Evolutionary conservation across 1,140 invertebrate species (phyloP), one percentile per base, ranked within the genome.

Genomic region (Magallana ariakensis): DNA sequence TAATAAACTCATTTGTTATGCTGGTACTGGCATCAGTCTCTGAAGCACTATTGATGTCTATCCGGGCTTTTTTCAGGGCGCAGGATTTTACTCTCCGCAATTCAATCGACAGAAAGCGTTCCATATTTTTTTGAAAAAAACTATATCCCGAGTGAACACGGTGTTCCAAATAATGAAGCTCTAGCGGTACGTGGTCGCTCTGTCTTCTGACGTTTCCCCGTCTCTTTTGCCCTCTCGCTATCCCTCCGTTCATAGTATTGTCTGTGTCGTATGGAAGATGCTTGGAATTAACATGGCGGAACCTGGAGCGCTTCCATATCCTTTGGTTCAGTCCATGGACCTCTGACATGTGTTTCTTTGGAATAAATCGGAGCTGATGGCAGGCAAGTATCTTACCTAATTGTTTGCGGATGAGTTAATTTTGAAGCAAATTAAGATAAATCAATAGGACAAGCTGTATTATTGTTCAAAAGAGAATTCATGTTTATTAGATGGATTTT

Each of bases 1-100:
- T 75, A 75, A 75, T 75, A 22, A 75, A 75, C 66, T 75, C 66
- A 75, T 75, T 75, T 75, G 66, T 22, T 75, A 75, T 75, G 66
- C 66, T 75, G 22, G 66, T 75, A 19, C 66, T 75, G 66, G 66
- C 66, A 75, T 75, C 22, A 75, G 66, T 26, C 33, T 26, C 66
- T 75, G 66, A 75, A 26, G 11, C 66, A 46, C 22, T 75, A 75
- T 75, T 75, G 66, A 75, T 75, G 66, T 75, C 22, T 75, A 75
- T 75, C 66, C 66, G 66, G 66, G 66, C 66, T 75, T 75, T 70
- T 75, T 75, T 75, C 66, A 33, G 66, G 66, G 66, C 66, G 66
- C 66, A 75, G 66, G 66, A 75, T 75, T 75, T 75, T 75, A 75
- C 66, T 75, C 66, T 75, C 22, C 22, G 66, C 66, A 33, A 75